Evolutionary conservation across 2,113 vertebrate species (phyloP), one percentile per base, ranked within the genome.

Genomic region (Glareola pratincola): DNA sequence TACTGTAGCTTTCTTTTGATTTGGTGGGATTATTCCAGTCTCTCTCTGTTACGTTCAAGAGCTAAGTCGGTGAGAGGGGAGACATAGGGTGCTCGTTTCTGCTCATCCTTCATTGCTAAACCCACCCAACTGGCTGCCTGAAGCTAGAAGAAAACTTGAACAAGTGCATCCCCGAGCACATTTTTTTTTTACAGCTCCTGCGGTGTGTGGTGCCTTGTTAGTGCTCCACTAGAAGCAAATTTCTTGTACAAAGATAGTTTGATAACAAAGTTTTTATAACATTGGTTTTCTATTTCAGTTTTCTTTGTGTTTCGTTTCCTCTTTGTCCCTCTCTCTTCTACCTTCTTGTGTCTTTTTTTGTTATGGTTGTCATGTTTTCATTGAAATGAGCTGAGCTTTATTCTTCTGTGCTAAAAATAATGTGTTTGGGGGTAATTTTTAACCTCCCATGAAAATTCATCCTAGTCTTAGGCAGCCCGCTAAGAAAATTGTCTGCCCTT

Each of bases 401-500:
- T 64, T 51, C 23, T 59, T 63, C 71, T 71, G 34, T 51, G 16
- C 62, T 77, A 56, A 83, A 95, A 93, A 17, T 32, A 4, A 72
- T 60, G 62, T 0, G 1, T 68, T 16, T 67, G 59, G 43, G 0
- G 0, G 21, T 77, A 71, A 63, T 78, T 59, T 75, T 67, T 72
- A 34, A 62, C 59, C 45, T 88, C 34, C 57, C 47, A 24, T 85
- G 69, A 87, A 89, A 87, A 91, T 74, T 51, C 79, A 79, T 90
- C 67, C 32, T 50, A 26, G 47, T 68, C 43, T 50, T 63, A 14
- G 32, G 57, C 20, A 79, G 26, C 62, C 74, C 85, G 69, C 88
- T 85, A 75, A 60, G 85, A 95, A 93, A 94, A 92, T 79, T 88
- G 57, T 45, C 30, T 79, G 90, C 47, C 47, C n/a, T 84, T 85